Evolutionary conservation across 2,888 invertebrate species (phyloP).

Genomic region (Gari tellinella): DNA sequence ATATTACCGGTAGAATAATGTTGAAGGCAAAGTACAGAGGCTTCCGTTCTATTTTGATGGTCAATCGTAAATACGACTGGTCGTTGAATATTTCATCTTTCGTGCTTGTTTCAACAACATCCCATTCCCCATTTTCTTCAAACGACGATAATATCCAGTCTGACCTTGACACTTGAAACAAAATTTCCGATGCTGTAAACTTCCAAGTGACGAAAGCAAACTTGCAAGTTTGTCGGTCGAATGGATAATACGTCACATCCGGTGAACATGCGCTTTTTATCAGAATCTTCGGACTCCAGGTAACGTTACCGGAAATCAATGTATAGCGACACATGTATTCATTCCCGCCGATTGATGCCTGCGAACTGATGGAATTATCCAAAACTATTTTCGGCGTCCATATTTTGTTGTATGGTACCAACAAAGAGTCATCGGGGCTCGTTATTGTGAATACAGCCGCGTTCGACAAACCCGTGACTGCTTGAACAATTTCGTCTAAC

Average conservation of each 20-base stretch:
- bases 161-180: neutral
- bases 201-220: slow-evolving; percentile 40
- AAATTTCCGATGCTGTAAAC: slow-evolving; percentile 9
- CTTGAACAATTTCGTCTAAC: slow-evolving; percentile 8
- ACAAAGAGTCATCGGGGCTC: neutral
- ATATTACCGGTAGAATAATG: slow-evolving; percentile 40
- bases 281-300: slow-evolving; percentile 40
- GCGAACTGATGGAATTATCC: slow-evolving; percentile 24
- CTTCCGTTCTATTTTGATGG: slow-evolving; percentile 35
- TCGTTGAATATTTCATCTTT: slow-evolving; percentile 6
- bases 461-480: too few species aligned
- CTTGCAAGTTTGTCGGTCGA: slow-evolving; percentile 43
- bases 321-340: slow-evolving; percentile 29
- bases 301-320: slow-evolving; percentile 21
- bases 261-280: slow-evolving; percentile 40
- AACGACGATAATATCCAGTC: slow-evolving; percentile 17
- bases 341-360: slow-evolving; percentile 14
- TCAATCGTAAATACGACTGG: slow-evolving; percentile 11
- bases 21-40: slow-evolving; percentile 46
- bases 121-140: slow-evolving; percentile 49
- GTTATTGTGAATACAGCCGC: too few species aligned
- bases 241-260: slow-evolving; percentile 50
- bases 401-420: slow-evolving; percentile 31
- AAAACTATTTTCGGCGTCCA: slow-evolving; percentile 52
- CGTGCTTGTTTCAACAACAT: slow-evolving; percentile 26